Evolutionary conservation across 2,888 invertebrate genomes (phyloP).

Genomic region (Scaptomyza parva): DNA sequence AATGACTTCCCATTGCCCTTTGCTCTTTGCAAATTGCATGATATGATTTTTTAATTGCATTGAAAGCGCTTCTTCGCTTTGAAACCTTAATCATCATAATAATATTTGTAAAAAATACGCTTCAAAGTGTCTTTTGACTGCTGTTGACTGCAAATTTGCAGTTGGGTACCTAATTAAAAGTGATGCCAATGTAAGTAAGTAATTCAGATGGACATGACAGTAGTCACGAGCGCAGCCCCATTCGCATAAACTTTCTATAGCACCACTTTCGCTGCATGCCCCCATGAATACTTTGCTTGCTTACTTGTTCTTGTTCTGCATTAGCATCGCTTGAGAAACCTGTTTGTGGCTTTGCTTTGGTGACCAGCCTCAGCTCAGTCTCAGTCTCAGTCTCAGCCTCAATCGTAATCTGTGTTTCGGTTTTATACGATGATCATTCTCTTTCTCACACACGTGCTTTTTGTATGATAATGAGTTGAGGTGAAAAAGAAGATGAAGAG

Average conservation of each 20-base stretch:
- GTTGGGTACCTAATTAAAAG: slow-evolving; percentile 60
- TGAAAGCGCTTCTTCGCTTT: background rate
- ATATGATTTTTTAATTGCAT: background rate
- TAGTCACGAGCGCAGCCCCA: slow-evolving; percentile 14
- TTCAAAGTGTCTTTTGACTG: slow-evolving; percentile 11
- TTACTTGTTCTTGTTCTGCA: slow-evolving; percentile 74
- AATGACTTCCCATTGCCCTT: too few relatives aligned
- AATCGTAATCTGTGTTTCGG: slow-evolving; percentile 31
- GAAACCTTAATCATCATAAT: slow-evolving; percentile 47
- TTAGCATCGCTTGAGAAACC: slow-evolving; percentile 61
- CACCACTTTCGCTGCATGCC: slow-evolving; percentile 75
- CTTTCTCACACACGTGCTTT: slow-evolving; percentile 13
- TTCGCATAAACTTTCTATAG: slow-evolving; percentile 72
- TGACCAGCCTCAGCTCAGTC: slow-evolving; percentile 21
- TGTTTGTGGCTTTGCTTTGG: slow-evolving; percentile 48
- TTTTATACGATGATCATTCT: slow-evolving; percentile 34
- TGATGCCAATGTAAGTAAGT: slow-evolving; percentile 34
- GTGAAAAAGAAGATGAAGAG: slow-evolving; percentile 29
- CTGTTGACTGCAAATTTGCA: slow-evolving; percentile 32
- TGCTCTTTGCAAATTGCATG: slow-evolving; percentile 1
- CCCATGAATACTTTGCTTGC: slow-evolving; percentile 45
- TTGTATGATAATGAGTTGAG: slow-evolving; percentile 65
- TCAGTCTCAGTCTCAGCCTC: slow-evolving; percentile 20
- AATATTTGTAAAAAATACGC: slow-evolving; percentile 30
- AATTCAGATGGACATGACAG: slow-evolving; percentile 16